A percentile compares a stretch with the other conserved stretches of the same genome.
phyloP scores from a whole-genome alignment of 2,113 vertebrate genomes.

The Sciurus niger region DNA sequence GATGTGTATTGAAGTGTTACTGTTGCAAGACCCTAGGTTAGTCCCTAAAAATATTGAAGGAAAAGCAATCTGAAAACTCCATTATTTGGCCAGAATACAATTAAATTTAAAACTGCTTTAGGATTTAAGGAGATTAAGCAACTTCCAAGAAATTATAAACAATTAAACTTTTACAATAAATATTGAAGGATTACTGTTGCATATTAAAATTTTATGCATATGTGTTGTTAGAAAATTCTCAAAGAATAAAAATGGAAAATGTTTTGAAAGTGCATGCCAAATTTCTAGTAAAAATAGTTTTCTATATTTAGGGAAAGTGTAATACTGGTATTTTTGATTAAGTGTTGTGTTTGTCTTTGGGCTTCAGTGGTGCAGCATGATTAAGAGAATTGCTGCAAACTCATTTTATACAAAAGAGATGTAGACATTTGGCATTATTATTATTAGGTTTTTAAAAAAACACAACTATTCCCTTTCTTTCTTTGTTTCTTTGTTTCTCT shows the following conservation, averaged over 20 bases:
- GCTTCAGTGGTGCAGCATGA: slow-evolving; percentile 17
- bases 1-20: slow-evolving; percentile 51
- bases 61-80: slow-evolving; percentile 36
- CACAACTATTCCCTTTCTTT: no score
- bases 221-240: slow-evolving; percentile 57
- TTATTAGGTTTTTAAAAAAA: not conserved
- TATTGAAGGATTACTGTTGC: slow-evolving; percentile 53
- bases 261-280: slow-evolving; percentile 74
- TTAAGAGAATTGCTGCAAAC: slow-evolving; percentile 58
- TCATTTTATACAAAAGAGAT: slow-evolving; percentile 53
- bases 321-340: slow-evolving; percentile 60
- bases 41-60: not conserved
- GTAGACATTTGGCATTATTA: not conserved
- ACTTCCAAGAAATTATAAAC: slow-evolving; percentile 40
- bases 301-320: slow-evolving; percentile 61
- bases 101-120: slow-evolving; percentile 37
- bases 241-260: slow-evolving; percentile 68
- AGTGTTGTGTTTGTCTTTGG: slow-evolving; percentile 53
- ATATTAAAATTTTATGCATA: slow-evolving; percentile 61
- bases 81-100: slow-evolving; percentile 36
- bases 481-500: not conserved
- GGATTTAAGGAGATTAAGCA: slow-evolving; percentile 52
- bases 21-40: not conserved
- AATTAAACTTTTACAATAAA: slow-evolving; percentile 64
- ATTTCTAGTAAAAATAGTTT: slow-evolving; percentile 73